These are phyloP conservation scores for Myrmophylax atrothorax DNA, from an alignment of 2,113 vertebrate species.

Conservation along the genomic window DNA sequence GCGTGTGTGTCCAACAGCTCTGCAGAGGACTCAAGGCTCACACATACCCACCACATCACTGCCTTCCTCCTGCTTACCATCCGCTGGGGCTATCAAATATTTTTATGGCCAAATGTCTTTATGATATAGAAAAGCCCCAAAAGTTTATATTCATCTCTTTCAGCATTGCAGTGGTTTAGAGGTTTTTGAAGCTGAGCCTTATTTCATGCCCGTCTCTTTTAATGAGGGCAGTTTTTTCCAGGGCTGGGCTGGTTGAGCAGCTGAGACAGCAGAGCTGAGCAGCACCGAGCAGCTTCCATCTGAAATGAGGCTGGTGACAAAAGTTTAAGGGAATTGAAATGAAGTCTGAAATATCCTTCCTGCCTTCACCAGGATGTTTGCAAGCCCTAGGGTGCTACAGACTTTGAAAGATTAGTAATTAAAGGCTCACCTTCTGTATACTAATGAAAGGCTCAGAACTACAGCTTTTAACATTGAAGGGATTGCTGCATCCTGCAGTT, in stretches of 20 bases:
- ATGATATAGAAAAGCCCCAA: background rate
- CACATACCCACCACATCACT: rapidly evolving
- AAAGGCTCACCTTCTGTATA: slow-evolving; percentile 60
- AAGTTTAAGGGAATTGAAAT: slow-evolving; percentile 69
- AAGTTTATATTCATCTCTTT: slow-evolving; percentile 9
- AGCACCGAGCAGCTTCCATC: background rate
- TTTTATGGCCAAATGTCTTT: background rate
- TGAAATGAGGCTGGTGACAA: slow-evolving; percentile 47
- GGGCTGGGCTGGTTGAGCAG: background rate
- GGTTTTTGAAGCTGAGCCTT: slow-evolving; percentile 9
- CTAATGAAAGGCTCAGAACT: slow-evolving; percentile 62
- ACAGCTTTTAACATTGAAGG: slow-evolving; percentile 33
- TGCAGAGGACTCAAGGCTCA: background rate
- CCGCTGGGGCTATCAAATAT: background rate
- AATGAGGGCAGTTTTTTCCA: slow-evolving; percentile 12
- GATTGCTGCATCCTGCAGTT: slow-evolving; percentile 30
- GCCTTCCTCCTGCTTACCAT: background rate
- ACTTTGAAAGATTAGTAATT: slow-evolving; percentile 66
- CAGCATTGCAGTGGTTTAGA: background rate
- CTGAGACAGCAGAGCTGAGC: slow-evolving; percentile 28
- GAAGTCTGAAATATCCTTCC: slow-evolving; percentile 65
- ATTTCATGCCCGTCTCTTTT: background rate
- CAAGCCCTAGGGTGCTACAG: slow-evolving; percentile 64
- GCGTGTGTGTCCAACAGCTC: background rate
- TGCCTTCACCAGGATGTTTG: slow-evolving; percentile 58